These are phyloP conservation scores for Miltochrista miniata DNA, from an alignment of 2,888 invertebrate species.

Conservation along the genomic window DNA sequence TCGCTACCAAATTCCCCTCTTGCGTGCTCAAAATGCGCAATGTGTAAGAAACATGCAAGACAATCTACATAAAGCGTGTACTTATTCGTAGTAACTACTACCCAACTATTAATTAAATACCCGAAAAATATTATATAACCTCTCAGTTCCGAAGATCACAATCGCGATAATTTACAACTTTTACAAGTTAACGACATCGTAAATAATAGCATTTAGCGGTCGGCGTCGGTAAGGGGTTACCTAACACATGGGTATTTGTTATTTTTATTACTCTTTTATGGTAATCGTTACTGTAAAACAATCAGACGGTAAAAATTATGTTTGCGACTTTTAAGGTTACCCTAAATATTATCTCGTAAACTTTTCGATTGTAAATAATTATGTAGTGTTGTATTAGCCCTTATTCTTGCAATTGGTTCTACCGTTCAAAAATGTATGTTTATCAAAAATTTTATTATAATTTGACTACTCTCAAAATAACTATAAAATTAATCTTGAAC, in stretches of 20 bases:
- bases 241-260: slow-evolving; percentile 26
- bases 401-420: too few species aligned
- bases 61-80: slow-evolving; percentile 2
- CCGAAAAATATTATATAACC: slow-evolving; percentile 38
- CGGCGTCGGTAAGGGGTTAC: slow-evolving; percentile 30
- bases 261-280: slow-evolving; percentile 24
- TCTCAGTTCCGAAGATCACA: slow-evolving; percentile 42
- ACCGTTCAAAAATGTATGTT: too few species aligned
- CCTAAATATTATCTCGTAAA: not conserved
- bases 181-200: slow-evolving; percentile 64
- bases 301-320: slow-evolving; percentile 8
- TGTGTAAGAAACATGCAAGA: slow-evolving; percentile 31
- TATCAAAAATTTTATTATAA: too few species aligned
- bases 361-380: not conserved
- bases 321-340: not conserved
- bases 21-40: slow-evolving; percentile 31
- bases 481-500: too few species aligned
- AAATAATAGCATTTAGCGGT: slow-evolving; percentile 51
- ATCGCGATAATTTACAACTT: slow-evolving; percentile 63
- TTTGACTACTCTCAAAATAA: too few species aligned
- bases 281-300: slow-evolving; percentile 26
- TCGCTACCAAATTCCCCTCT: slow-evolving; percentile 20
- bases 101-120: slow-evolving; percentile 40
- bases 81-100: slow-evolving; percentile 7
- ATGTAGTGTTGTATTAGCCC: not conserved